These are phyloP conservation scores for Chironomus tentans DNA, from an alignment of 2,888 invertebrate genomes.

Conservation along the genomic window DNA sequence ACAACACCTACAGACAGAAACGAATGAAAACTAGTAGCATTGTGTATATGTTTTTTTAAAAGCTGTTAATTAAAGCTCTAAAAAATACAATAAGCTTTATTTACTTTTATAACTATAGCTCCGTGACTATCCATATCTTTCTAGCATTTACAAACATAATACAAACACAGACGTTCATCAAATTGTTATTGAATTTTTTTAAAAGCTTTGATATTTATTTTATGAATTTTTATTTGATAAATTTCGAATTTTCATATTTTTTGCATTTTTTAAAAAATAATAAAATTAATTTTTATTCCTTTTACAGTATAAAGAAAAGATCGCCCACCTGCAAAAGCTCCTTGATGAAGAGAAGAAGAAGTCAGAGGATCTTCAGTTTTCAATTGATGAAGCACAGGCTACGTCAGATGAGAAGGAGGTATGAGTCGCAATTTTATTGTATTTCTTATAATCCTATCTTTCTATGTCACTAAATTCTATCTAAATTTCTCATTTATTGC, in stretches of 20 bases:
- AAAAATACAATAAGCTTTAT: too few relatives aligned
- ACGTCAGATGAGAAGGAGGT: background rate
- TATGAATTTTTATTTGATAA: background rate
- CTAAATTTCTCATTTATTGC: background rate
- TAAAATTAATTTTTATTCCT: background rate
- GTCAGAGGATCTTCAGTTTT: slow-evolving; percentile 82
- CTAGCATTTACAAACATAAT: too few relatives aligned
- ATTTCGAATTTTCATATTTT: background rate
- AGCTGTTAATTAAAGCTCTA: too few relatives aligned
- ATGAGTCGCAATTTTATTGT: background rate
- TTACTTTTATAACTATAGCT: too few relatives aligned
- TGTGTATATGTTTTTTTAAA: too few relatives aligned
- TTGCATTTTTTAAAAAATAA: background rate
- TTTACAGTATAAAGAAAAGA: slow-evolving; percentile 47
- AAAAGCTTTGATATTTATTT: too few relatives aligned
- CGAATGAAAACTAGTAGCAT: too few relatives aligned
- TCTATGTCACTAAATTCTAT: background rate
- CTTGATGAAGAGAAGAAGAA: slow-evolving; percentile 71
- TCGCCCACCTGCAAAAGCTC: slow-evolving; percentile 51
- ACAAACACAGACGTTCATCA: too few relatives aligned
- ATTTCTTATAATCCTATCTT: background rate
- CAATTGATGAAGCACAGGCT: slow-evolving; percentile 73
- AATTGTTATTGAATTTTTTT: too few relatives aligned
- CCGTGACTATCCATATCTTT: too few relatives aligned
- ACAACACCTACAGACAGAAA: too few relatives aligned